A percentile compares a stretch with the other conserved stretches of the same genome.
Evolutionary conservation across 2,888 invertebrate genomes (phyloP).

Genomic region (Rhagonycha lutea): DNA sequence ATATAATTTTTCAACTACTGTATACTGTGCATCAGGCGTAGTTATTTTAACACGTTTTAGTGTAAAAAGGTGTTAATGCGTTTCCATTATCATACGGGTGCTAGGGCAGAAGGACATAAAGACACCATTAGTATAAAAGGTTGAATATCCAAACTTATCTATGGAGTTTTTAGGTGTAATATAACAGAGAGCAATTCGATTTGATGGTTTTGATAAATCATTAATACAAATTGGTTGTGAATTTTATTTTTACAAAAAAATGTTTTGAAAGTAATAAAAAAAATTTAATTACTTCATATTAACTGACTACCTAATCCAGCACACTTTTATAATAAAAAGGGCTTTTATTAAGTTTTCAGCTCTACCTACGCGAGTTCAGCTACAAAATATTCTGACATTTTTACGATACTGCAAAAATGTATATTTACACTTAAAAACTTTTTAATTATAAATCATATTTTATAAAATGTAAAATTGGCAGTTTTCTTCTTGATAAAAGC

Average conservation of each 20-base stretch:
- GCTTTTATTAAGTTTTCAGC: not conserved
- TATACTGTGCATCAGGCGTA: not conserved
- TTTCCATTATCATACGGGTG: conserved; percentile 7
- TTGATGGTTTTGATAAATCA: not conserved
- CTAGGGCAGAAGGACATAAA: conserved; percentile 8
- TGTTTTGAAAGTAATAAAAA: not conserved
- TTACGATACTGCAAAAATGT: not conserved
- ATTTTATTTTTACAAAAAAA: not conserved
- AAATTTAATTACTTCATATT: not conserved
- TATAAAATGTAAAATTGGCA: not conserved
- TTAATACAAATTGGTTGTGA: not conserved
- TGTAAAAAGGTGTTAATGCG: conserved; percentile 11
- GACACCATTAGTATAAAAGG: conserved; percentile 14
- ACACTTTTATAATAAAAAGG: not conserved
- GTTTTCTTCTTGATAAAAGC: not conserved
- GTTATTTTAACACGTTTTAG: conserved; percentile 6
- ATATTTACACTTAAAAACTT: not conserved
- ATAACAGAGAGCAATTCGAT: not conserved
- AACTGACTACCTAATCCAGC: not conserved
- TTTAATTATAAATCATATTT: not conserved
- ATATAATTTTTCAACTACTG: not conserved
- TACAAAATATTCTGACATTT: not conserved
- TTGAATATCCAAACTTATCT: conserved; percentile 9
- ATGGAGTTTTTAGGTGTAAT: conserved; percentile 2
- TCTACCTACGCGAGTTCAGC: not conserved